Conservation (phyloP, 2,797 vertebrate genomes). For the Somateria mollissima region DNA sequence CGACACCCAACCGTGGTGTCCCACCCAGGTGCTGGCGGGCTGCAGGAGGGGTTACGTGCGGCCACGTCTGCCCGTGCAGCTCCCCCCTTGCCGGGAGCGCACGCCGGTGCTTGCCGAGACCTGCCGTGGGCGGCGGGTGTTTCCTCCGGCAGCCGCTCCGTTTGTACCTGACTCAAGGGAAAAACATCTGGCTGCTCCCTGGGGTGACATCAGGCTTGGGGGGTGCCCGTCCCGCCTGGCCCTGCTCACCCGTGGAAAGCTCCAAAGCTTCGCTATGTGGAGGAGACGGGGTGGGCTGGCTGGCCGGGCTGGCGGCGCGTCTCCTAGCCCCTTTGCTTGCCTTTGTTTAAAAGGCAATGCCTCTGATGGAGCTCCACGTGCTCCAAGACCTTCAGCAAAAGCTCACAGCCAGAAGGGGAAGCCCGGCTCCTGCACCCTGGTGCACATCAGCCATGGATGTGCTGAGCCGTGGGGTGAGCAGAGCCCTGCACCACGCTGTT, state of each 20-base stretch:
- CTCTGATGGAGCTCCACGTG: neutral
- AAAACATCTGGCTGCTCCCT: conserved; percentile 50
- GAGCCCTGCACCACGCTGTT: neutral
- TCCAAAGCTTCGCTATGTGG: neutral
- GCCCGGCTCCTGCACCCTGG: neutral
- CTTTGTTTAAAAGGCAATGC: fast-evolving
- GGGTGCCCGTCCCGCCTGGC: neutral
- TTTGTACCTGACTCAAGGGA: conserved; percentile 60
- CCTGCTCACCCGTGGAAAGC: neutral
- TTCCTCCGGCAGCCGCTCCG: neutral
- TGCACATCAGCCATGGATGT: fast-evolving
- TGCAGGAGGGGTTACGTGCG: neutral
- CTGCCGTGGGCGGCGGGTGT: conserved; percentile 3
- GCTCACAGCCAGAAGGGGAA: neutral
- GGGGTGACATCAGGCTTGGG: neutral
- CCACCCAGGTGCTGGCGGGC: neutral
- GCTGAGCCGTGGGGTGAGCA: neutral
- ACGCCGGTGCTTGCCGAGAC: neutral
- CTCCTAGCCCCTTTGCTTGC: neutral
- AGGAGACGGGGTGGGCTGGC: no score
- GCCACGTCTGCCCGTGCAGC: neutral
- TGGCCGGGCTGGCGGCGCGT: no score
- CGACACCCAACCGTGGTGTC: neutral
- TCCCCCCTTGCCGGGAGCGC: neutral
- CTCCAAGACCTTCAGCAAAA: neutral